phyloP scores from a whole-genome alignment of 53 echinoderm and acorn worm genomes.

The Crossaster papposus region DNA sequence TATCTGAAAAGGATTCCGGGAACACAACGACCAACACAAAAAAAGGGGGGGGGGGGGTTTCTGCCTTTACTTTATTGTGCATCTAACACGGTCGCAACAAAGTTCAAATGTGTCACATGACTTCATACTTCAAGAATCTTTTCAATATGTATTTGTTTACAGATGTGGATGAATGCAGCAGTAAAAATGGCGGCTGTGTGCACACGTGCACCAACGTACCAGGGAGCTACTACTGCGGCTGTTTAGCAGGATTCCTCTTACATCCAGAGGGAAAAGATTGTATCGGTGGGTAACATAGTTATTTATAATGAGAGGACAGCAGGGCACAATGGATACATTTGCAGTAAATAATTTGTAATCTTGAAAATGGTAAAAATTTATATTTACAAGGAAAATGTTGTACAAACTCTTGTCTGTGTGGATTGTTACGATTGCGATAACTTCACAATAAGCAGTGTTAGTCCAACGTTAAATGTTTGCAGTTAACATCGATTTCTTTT shows the following conservation, averaged over 20 bases:
- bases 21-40: no score
- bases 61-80: no score
- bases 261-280: slow-evolving; percentile 86
- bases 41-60: no score
- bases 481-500: neutral
- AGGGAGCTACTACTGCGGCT: slow-evolving; percentile 83
- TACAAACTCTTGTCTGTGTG: neutral
- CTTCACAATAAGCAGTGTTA: neutral
- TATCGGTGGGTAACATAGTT: slow-evolving; percentile 68
- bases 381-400: no score
- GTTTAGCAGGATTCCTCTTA: slow-evolving; percentile 75
- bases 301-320: neutral
- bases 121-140: neutral
- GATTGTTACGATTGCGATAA: neutral
- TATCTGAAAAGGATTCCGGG: no score
- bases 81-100: no score
- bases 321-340: neutral
- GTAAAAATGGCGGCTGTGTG: slow-evolving; percentile 90
- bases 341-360: no score
- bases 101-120: neutral
- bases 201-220: slow-evolving; percentile 88
- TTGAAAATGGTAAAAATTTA: no score
- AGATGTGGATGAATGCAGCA: slow-evolving; percentile 88
- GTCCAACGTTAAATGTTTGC: neutral
- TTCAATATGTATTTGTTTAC: neutral